Evolutionary conservation across 2,113 vertebrate species (phyloP), one percentile per base, ranked within the genome.

Genomic region (Atrichornis clamosus): DNA sequence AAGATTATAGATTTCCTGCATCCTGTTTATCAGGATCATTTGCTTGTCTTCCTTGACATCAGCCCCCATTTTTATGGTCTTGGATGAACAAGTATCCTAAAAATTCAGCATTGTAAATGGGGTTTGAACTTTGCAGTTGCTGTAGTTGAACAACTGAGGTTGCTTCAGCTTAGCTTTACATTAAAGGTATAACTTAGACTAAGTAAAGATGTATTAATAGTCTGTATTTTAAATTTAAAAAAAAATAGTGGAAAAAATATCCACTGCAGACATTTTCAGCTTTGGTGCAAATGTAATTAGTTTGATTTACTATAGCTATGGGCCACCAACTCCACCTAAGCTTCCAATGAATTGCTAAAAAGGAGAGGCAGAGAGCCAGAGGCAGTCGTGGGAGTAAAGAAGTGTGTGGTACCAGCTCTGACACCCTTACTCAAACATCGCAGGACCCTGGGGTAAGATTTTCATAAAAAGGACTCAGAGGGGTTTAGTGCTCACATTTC

Each of bases 301-400:
- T 84, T 97, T 96, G 84, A 97, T 97, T 98, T 97, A 97, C 91
- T 97, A 65, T 64, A 97, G 78, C 87, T 95, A 84, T 90, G 90
- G 84, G 78, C 79, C 58, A 84, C 81, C 53, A 93, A 90, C 83
- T 96, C 79, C 70, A 97, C 80, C 86, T 89, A 89, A 87, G 87
- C 83, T 93, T 96, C 73, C 79, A 68, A 62, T 56, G 90, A 97
- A 96, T 90, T 95, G 83, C 83, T 91, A 58, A 93, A 95, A 86
- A 50, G 37, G 14, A 84, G 59, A 96, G 11, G 30, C 1, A 6
- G 16, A 82, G 28, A 62, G 15, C 44, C 65, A 87, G 69, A 90
- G 58, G 56, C 59, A 80, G 16, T 8, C 2, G 2, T 35, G n/a
- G 24, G 24, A 80, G n/a, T 80, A 85, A 93, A 47, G 63, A 50